phyloP scores from a whole-genome alignment of 2,113 vertebrate genomes.

The Oreochromis spilurus region DNA sequence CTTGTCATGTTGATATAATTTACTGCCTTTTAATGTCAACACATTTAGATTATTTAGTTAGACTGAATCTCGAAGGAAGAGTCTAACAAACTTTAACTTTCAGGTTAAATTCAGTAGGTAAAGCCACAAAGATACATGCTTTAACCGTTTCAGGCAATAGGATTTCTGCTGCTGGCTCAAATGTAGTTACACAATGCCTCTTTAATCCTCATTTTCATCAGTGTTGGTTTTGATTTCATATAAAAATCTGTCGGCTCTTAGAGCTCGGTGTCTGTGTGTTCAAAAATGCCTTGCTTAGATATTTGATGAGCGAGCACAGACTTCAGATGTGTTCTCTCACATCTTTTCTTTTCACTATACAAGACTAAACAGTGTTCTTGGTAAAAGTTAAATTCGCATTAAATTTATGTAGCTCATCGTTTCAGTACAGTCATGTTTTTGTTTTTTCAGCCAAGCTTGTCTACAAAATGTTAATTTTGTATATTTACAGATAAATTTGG shows the following conservation, averaged over 20 bases:
- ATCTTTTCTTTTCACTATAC: neutral
- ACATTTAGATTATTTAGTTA: neutral
- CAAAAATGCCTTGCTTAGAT: neutral
- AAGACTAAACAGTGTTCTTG: neutral
- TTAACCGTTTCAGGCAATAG: neutral
- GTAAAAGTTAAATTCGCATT: neutral
- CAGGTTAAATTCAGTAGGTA: neutral
- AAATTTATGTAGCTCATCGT: neutral
- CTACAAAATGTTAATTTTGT: neutral
- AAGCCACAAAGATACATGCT: neutral
- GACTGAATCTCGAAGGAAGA: neutral
- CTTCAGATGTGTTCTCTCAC: neutral
- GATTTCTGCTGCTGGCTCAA: neutral
- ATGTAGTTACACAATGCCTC: neutral
- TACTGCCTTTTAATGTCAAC: neutral
- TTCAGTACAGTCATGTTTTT: neutral
- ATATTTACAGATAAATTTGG: neutral
- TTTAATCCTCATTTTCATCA: neutral
- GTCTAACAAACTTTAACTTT: neutral
- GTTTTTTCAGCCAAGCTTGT: neutral
- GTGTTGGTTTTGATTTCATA: accelerated
- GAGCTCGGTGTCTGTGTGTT: neutral
- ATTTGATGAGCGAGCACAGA: neutral
- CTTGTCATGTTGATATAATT: neutral
- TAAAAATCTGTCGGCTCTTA: neutral